Conservation (phyloP, 1,140 invertebrate genomes). For the Drusus annulatus region DNA sequence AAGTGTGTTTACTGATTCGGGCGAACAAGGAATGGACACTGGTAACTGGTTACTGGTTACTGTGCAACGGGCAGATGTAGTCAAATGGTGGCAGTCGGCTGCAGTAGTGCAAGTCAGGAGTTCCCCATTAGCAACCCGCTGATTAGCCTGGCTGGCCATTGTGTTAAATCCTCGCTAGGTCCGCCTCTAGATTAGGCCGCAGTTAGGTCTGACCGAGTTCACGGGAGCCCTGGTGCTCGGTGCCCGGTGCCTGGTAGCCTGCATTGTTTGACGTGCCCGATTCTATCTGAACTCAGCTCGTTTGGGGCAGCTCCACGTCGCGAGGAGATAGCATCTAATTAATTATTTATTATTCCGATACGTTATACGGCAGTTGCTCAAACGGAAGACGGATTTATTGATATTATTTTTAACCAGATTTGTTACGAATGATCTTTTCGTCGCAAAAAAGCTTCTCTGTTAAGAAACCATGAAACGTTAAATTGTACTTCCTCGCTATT, state of each 20-base stretch:
- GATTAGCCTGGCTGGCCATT: conserved; percentile 32
- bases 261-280: conserved; percentile 20
- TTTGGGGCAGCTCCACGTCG: neutral
- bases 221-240: conserved; percentile 8
- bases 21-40: neutral
- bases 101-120: conserved; percentile 47
- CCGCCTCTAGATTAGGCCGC: neutral
- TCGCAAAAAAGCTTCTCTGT: no score
- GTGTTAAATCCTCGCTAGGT: neutral
- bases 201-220: conserved; percentile 13
- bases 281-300: neutral
- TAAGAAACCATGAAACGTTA: no score
- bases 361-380: neutral
- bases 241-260: neutral
- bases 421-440: no score
- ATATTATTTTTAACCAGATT: neutral
- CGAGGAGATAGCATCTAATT: conserved; percentile 14
- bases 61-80: conserved; percentile 28
- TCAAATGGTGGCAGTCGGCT: neutral
- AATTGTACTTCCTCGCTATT: no score
- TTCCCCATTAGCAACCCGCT: conserved; percentile 31
- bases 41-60: no score
- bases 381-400: neutral
- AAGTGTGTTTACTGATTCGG: neutral
- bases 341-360: conserved; percentile 25